A percentile compares a stretch with the other conserved stretches of the same genome.
Evolutionary conservation across 2,113 vertebrate genomes (phyloP).

Genomic region (Monopterus albus): DNA sequence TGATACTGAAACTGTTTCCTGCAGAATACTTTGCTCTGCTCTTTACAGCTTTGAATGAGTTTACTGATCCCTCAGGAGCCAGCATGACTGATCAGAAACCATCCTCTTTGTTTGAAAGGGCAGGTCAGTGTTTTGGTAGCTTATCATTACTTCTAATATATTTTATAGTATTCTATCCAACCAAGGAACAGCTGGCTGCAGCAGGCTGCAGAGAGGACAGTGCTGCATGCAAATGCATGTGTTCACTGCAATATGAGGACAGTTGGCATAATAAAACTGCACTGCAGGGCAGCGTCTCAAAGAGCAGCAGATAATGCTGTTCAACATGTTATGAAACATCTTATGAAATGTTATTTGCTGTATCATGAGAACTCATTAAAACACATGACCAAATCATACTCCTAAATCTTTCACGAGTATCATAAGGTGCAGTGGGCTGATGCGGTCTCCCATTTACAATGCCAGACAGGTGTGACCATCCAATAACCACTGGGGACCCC

Average conservation of each 20-base stretch:
- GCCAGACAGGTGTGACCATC: no score
- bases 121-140: neutral
- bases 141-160: neutral
- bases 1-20: constrained; percentile 11
- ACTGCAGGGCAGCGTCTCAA: constrained; percentile 4
- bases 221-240: neutral
- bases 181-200: constrained; percentile 1
- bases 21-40: neutral
- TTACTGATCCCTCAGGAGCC: constrained; percentile 10
- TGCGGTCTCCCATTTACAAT: no score
- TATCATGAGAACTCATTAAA: neutral
- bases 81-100: neutral
- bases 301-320: neutral
- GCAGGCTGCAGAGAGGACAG: neutral
- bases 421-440: no score
- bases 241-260: neutral
- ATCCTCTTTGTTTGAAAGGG: neutral
- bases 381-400: neutral
- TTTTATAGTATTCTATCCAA: neutral
- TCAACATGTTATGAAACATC: neutral
- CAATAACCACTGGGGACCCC: no score
- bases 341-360: no score
- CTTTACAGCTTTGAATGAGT: neutral
- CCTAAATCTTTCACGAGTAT: no score
- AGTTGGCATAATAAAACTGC: constrained; percentile 8